phyloP scores from a whole-genome alignment of 2,888 invertebrate genomes.

The Drosophila koepferae region DNA sequence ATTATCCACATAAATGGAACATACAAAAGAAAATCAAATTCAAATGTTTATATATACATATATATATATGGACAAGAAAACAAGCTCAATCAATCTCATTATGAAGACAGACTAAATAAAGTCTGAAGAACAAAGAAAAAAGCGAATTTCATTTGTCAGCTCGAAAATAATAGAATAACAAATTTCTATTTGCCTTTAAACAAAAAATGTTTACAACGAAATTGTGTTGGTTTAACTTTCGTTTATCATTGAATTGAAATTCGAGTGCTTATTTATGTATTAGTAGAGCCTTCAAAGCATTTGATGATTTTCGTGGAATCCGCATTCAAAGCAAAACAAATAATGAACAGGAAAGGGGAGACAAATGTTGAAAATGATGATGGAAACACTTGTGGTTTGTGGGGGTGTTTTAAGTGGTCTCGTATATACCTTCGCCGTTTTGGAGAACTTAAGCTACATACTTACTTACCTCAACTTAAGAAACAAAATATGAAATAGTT shows the following conservation, averaged over 20 bases:
- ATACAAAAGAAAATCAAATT: conserved; percentile 41
- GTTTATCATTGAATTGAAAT: conserved; percentile 14
- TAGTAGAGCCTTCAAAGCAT: conserved; percentile 50
- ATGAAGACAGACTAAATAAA: conserved; percentile 17
- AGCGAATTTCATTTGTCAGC: conserved; percentile 73
- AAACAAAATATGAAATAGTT: conserved; percentile 23
- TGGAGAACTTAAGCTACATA: conserved; percentile 41
- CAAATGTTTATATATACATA: conserved; percentile 15
- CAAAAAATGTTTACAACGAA: conserved; percentile 17
- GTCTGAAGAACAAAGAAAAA: conserved; percentile 31
- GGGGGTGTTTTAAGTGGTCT: conserved; percentile 30
- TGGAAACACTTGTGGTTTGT: conserved; percentile 41
- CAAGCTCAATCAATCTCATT: conserved; percentile 38
- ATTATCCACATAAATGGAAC: conserved; percentile 14
- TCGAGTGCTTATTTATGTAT: conserved; percentile 35
- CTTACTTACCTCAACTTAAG: conserved; percentile 70
- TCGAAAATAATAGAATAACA: conserved; percentile 16
- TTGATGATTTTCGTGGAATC: conserved; percentile 85
- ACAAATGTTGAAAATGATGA: conserved; percentile 56
- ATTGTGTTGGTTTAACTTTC: conserved; percentile 9
- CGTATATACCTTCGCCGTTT: conserved; percentile 45
- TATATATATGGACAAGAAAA: conserved; percentile 31
- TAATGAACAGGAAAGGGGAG: conserved; percentile 13
- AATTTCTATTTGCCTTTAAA: neutral
- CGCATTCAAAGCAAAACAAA: conserved; percentile 22